phyloP scores from a whole-genome alignment of 2,113 vertebrate genomes.

The Thamnaconus septentrionalis region DNA sequence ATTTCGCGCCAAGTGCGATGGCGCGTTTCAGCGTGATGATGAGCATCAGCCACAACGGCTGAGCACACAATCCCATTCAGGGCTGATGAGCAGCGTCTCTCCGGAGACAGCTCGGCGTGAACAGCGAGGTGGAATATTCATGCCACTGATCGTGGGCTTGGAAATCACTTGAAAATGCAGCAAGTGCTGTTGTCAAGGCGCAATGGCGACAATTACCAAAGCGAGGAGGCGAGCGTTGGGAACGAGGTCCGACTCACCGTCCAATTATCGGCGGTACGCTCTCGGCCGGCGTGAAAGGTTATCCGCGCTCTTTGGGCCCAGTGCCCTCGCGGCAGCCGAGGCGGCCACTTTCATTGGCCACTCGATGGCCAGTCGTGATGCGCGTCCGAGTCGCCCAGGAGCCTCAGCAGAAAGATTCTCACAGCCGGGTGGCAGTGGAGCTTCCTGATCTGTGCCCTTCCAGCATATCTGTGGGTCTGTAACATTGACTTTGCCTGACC shows the following conservation, averaged over 20 bases:
- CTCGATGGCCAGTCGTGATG: constrained; percentile 32
- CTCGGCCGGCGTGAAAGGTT: constrained; percentile 57
- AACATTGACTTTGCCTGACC: constrained; percentile 34
- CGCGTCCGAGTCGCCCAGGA: constrained; percentile 55
- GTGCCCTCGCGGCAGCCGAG: constrained; percentile 35
- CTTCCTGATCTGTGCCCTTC: constrained; percentile 47
- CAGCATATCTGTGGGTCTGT: not conserved
- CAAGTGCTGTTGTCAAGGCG: constrained; percentile 51
- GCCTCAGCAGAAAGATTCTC: constrained; percentile 52
- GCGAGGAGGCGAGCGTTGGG: constrained; percentile 43
- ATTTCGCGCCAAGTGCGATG: constrained; percentile 18
- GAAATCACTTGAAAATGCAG: constrained; percentile 47
- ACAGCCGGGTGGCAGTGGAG: constrained; percentile 30
- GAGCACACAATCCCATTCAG: constrained; percentile 56
- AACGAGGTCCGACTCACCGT: constrained; percentile 42
- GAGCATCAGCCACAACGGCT: constrained; percentile 51
- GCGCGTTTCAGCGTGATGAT: constrained; percentile 38
- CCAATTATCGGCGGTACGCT: constrained; percentile 52
- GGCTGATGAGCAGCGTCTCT: constrained; percentile 59
- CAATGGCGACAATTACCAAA: constrained; percentile 64
- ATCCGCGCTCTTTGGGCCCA: constrained; percentile 42
- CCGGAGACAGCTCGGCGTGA: constrained; percentile 61
- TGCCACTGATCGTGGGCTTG: constrained; percentile 64
- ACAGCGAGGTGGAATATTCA: constrained; percentile 74
- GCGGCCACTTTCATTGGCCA: constrained; percentile 30